Evolutionary conservation across 92 coral and sea anemone species (phyloP), one percentile per base, ranked within the genome.

Genomic region (Ricordea florida): DNA sequence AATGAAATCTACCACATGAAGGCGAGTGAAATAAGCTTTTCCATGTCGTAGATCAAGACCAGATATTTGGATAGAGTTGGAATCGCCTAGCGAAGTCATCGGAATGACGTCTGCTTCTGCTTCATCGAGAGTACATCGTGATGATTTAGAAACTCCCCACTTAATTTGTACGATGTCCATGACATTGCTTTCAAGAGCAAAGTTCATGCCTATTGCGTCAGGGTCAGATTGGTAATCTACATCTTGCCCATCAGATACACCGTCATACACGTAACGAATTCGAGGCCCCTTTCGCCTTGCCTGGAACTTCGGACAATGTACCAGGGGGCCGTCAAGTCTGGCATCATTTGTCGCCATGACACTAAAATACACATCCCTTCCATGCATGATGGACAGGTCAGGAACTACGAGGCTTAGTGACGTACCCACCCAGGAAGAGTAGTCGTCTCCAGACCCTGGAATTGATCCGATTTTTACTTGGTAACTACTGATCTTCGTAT

Each of bases 381-480:
- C 88, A 46, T 91, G 72, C 90, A 84, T 87, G 11, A 91, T 76
- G 0, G 79, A 62, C n/a, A 91, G 66, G 25, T 65, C 73, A 35
- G 69, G 31, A 20, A 80, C 87, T 1, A 81, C 51, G 24, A 69
- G 17, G 61, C 83, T 85, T 2, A 69, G 80, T 7, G 86, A 58
- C 7, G 72, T 80, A 32, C 87, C 93, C 11, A 69, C 85, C 45
- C 71, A 67, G 2, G 91, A 62, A 24, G 81, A 80, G 66, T 62
- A 84, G 48, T 92, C 91, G 62, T 89, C 93, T 2, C 85, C 91
- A 7, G 92, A 92, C 2, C 87, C 93, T 18, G 31, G 7, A 26
- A 84, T 81, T 0, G 91, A 85, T 34, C 97, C 97, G 3, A 92
- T 85, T 11, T 35, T 65, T 22, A 92, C 91, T 41, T 70, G 57